These are phyloP conservation scores for Microtus ochrogaster DNA, from an alignment of 2,113 vertebrate species.

Conservation along the genomic window DNA sequence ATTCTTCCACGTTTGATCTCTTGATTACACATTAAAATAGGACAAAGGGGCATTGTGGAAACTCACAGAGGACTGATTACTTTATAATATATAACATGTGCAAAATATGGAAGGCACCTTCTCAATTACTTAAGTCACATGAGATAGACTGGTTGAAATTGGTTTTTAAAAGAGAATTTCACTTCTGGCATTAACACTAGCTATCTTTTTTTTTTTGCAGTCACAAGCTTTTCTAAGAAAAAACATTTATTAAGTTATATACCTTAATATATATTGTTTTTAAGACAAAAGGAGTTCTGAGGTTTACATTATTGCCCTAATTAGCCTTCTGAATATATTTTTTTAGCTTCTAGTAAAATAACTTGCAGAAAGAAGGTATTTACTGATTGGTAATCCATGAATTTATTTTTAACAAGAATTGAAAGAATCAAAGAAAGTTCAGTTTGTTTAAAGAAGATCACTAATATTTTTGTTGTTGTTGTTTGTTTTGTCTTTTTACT, in stretches of 20 bases:
- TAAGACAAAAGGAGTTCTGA: not conserved
- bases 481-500: too few species aligned
- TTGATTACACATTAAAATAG: constrained; percentile 23
- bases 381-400: not conserved
- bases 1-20: constrained; percentile 3
- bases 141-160: not conserved
- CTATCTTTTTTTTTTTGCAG: not conserved
- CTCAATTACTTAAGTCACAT: not conserved
- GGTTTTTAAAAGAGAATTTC: not conserved
- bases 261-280: not conserved
- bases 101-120: not conserved
- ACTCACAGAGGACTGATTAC: not conserved
- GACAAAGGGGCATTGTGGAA: not conserved
- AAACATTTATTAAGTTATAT: not conserved
- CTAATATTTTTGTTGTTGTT: too few species aligned
- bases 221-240: not conserved
- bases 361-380: not conserved
- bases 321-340: not conserved
- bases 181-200: not conserved
- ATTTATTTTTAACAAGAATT: not conserved
- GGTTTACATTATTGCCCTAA: not conserved
- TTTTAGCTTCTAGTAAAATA: not conserved
- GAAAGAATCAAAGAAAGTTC: too few species aligned
- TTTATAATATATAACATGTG: not conserved
- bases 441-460: too few species aligned